A percentile compares a stretch with the other conserved stretches of the same genome.
These are phyloP conservation scores for Brachycybe producta DNA, from an alignment of 2,888 invertebrate genomes.

Conservation along the genomic window DNA sequence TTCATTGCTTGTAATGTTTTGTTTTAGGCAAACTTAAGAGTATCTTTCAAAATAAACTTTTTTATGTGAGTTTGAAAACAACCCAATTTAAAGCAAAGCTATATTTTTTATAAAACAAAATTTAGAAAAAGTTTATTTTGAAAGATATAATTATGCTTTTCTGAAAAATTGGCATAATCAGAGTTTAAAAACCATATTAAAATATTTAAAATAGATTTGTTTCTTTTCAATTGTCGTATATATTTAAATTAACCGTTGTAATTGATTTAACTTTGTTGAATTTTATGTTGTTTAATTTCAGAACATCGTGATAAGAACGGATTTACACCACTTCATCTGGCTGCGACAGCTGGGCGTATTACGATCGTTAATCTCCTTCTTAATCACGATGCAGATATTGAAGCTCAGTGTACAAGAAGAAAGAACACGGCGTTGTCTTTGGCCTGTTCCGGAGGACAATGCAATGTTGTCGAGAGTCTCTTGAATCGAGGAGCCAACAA, in stretches of 20 bases:
- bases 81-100: no score
- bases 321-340: conserved; percentile 91
- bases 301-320: conserved; percentile 99
- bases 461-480: conserved; percentile 83
- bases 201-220: no score
- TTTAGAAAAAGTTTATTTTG: no score
- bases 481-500: conserved; percentile 85
- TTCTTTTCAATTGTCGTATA: no score
- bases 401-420: conserved; percentile 96
- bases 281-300: conserved; percentile 21
- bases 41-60: neutral
- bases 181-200: no score
- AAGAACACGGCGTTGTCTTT: conserved; percentile 96
- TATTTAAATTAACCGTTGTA: no score
- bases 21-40: neutral
- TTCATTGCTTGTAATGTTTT: neutral
- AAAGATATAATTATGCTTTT: no score
- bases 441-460: conserved; percentile 93
- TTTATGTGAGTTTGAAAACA: no score
- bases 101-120: no score
- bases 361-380: conserved; percentile 84
- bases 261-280: no score
- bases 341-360: conserved; percentile 90
- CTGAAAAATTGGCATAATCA: no score
- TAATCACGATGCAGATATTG: conserved; percentile 90